Evolutionary conservation across 2,797 vertebrate species (phyloP), one percentile per base, ranked within the genome.

Genomic region (Atherinosoma microstoma): DNA sequence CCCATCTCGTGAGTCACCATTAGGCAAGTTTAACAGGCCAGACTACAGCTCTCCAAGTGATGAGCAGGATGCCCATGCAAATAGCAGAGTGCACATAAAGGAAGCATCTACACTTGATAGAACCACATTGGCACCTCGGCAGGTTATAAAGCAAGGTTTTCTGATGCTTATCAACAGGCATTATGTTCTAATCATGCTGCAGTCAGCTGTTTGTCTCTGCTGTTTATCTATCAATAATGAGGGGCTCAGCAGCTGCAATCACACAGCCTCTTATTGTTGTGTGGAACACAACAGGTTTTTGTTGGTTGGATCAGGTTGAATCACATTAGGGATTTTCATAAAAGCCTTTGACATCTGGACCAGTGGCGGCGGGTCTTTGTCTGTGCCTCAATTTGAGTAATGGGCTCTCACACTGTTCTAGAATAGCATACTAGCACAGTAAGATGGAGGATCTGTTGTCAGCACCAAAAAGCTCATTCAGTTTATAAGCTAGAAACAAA

Each of bases 301-400:
- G 90, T 90, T 74, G 79, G 79, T 57, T 38, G 84, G 82, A 89
- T 91, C 81, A 67, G 83, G 79, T 78, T 84, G 84, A 84, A 89
- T 89, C 78, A 72, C 90, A 87, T 90, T 75, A 69, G 87, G 85
- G 88, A 81, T 84, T 91, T 87, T 81, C 66, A 84, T 85, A 79
- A 91, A 93, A 87, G 89, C 87, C 79, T 86, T 79, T 80, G 91
- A 92, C 92, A 93, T 91, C 90, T 92, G 91, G 91, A 89, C 83
- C 29, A 60, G 79, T 70, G 82, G 83, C 87, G 72, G 81, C 67
- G 7, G 78, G 75, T 80, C 83, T 88, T 91, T 91, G 87, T 92
- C 87, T 80, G 80, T 32, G 87, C 77, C 69, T 93, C 87, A 89
- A 91, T 94, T 88, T 91, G 88, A 93, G 89, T 92, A 94, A 94